Evolutionary conservation across 2,888 invertebrate species (phyloP), one percentile per base, ranked within the genome.

Genomic region (Drosophila emarginata): DNA sequence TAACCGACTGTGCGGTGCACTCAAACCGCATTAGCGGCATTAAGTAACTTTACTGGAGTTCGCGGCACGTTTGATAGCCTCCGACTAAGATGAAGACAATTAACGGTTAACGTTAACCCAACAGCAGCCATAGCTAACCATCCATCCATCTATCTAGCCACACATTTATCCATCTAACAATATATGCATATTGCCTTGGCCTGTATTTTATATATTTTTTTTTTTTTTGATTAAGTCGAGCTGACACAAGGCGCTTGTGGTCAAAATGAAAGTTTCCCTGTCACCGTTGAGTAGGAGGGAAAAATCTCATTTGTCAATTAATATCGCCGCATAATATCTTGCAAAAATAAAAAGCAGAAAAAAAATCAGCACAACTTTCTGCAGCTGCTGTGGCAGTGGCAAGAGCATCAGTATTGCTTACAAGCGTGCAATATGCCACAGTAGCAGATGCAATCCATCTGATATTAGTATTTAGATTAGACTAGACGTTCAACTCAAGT

Each of bases 291-390:
- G 82, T 87, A 78, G 89, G 86, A 86, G 86, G 88, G 89, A 88
- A 88, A 89, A 86, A 80, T 83, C 89, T 86, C 89, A 89, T 89
- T 89, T 88, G 89, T 88, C 89, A 89, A 86, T 88, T 88, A 87
- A 89, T 88, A 89, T 88, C 88, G 86, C 80, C 76, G 80, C 88
- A 88, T 78, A 89, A 88, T 79, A 89, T 88, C 86, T 79, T 69
- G 61, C 50, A 72, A 59, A 70, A 65, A 65, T 60, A 64, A 65
- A 65, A 62, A 64, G 64, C 77, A 67, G 67, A 78, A 80, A 68
- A 79, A 76, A 80, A 80, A 81, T 79, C 79, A 80, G 75, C 82
- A 77, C 85, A 82, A 80, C 89, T 85, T 89, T 87, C 83, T 82
- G 87, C 82, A 73, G 64, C 61, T 59, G 72, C 64, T 69, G 65